These are phyloP conservation scores for Rhopalosiphum maidis DNA, from an alignment of 1,140 invertebrate genomes.

Conservation along the genomic window DNA sequence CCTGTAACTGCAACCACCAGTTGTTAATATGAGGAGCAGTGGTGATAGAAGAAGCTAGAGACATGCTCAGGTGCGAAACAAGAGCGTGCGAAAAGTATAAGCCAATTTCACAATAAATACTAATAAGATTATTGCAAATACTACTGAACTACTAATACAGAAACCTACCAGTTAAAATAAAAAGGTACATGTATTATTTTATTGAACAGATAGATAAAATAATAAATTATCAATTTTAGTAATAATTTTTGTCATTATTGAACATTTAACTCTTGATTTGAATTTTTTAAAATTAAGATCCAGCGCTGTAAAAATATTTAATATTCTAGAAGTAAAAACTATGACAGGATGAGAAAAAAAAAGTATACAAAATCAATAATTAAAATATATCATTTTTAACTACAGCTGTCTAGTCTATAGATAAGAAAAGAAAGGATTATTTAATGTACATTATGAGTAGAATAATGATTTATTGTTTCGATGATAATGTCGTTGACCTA, in stretches of 20 bases:
- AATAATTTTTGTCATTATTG: not conserved
- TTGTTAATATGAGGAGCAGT: constrained; percentile 16
- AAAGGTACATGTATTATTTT: not conserved
- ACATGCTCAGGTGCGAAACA: constrained; percentile 56
- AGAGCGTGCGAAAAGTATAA: constrained; percentile 54
- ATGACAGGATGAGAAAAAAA: not conserved
- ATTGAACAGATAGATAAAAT: not conserved
- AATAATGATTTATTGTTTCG: constrained; percentile 13
- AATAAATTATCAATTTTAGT: not conserved
- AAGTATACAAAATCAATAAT: not conserved
- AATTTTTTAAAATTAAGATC: constrained; percentile 9
- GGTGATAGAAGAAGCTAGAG: constrained; percentile 21
- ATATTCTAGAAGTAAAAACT: not conserved
- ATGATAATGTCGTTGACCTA: constrained; percentile 9
- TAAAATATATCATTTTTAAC: not conserved
- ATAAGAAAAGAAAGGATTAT: not conserved
- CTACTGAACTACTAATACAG: constrained; percentile 28
- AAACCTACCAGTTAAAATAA: constrained; percentile 18
- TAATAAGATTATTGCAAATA: constrained; percentile 30
- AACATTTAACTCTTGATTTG: not conserved
- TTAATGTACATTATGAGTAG: constrained; percentile 36
- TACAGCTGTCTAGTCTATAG: not conserved
- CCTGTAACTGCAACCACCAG: constrained; percentile 55
- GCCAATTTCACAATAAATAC: constrained; percentile 39
- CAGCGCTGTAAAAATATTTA: not conserved